These are phyloP conservation scores for Araneus ventricosus DNA, from an alignment of 1,140 invertebrate genomes.

Conservation along the genomic window DNA sequence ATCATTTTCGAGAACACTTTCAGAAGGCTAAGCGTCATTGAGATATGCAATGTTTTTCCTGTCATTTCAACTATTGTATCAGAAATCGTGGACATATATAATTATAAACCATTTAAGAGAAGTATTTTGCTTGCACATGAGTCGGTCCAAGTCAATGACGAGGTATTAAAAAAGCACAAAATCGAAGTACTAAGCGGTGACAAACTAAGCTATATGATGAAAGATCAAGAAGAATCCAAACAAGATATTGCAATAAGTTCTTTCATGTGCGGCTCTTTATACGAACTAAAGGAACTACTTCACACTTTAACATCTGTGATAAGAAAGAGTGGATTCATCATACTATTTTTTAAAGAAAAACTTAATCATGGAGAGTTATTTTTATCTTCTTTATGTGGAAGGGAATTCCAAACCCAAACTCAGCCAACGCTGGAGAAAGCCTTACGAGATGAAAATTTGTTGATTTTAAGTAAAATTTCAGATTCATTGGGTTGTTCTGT, in stretches of 20 bases:
- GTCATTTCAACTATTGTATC: too few species aligned
- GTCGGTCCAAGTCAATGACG: not conserved
- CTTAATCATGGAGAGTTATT: conserved; percentile 12
- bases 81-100: too few species aligned
- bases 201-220: not conserved
- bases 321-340: conserved; percentile 13
- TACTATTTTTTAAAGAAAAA: conserved; percentile 24
- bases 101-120: too few species aligned
- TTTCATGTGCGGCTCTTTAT: not conserved
- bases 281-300: not conserved
- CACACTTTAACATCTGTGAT: not conserved
- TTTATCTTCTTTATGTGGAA: not conserved
- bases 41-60: conserved; percentile 1
- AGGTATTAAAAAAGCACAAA: not conserved
- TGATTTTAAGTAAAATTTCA: conserved; percentile 23
- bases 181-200: not conserved
- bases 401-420: not conserved
- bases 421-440: not conserved
- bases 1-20: too few species aligned
- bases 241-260: conserved; percentile 50
- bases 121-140: too few species aligned
- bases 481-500: not conserved
- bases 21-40: conserved; percentile 64
- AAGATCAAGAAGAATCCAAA: not conserved
- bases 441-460: conserved; percentile 3